Conservation (phyloP, 1,140 invertebrate genomes). For the Drosophila obscura region DNA sequence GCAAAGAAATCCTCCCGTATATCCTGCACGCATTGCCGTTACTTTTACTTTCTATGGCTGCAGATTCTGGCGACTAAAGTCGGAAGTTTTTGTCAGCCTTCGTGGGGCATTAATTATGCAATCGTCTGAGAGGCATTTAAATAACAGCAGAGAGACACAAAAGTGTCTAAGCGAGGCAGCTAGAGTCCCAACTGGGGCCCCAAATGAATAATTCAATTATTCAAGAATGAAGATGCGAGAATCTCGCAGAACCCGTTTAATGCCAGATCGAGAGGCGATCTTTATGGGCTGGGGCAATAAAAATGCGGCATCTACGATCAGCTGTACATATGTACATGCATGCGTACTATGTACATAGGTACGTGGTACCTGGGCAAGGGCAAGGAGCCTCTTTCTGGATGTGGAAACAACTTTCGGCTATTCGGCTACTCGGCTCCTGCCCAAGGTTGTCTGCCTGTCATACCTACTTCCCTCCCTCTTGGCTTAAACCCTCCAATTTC, state of each 20-base stretch:
- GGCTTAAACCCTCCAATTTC: background rate
- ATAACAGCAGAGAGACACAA: slow-evolving; percentile 39
- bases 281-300: slow-evolving; percentile 4
- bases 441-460: slow-evolving; percentile 27
- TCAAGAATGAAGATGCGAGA: slow-evolving; percentile 28
- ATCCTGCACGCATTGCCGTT: background rate
- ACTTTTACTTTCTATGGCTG: slow-evolving; percentile 20
- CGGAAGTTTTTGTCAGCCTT: slow-evolving; percentile 5
- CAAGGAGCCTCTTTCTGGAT: background rate
- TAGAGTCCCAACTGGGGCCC: background rate
- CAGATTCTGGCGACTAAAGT: background rate
- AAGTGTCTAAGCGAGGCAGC: slow-evolving; percentile 18
- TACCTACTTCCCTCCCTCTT: background rate
- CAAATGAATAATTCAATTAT: slow-evolving; percentile 31
- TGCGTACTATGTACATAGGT: background rate
- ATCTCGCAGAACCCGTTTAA: slow-evolving; percentile 22
- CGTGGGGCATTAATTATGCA: slow-evolving; percentile 40
- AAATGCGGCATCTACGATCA: no score
- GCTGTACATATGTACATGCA: no score
- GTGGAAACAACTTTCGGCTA: slow-evolving; percentile 30
- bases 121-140: slow-evolving; percentile 26
- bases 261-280: background rate
- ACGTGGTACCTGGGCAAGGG: slow-evolving; percentile 20
- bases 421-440: slow-evolving; percentile 6
- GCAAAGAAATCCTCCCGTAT: no score